phyloP scores from a whole-genome alignment of 2,113 vertebrate genomes.

The Myocastor coypus region DNA sequence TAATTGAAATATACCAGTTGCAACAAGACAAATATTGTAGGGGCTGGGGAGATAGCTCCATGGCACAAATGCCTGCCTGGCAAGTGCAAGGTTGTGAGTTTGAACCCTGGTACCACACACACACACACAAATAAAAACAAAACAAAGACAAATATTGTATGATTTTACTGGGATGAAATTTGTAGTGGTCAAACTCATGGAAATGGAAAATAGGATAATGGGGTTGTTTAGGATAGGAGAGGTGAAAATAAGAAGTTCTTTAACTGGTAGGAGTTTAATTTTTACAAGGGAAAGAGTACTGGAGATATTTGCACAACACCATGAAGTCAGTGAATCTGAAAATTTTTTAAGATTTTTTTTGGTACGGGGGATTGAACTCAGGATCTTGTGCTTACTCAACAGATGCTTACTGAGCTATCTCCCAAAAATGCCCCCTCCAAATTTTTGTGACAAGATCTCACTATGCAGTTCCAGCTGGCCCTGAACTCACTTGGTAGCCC shows the following conservation, averaged over 20 bases:
- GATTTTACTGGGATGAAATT: constrained; percentile 21
- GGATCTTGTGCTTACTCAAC: too few relatives aligned
- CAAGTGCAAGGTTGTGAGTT: too few relatives aligned
- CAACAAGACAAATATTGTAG: neutral
- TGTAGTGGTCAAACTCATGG: neutral
- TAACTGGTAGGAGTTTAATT: neutral
- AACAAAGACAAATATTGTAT: neutral
- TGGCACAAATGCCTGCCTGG: too few relatives aligned
- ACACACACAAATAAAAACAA: too few relatives aligned
- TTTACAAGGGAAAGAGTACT: constrained; percentile 37
- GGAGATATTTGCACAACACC: neutral
- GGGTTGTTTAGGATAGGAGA: neutral
- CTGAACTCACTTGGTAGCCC: neutral
- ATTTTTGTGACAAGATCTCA: neutral
- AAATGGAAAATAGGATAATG: constrained; percentile 10
- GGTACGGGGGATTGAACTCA: too few relatives aligned
- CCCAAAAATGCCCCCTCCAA: too few relatives aligned
- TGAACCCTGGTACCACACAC: too few relatives aligned
- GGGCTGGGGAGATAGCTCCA: too few relatives aligned
- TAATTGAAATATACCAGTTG: constrained; percentile 50
- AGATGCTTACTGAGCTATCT: too few relatives aligned
- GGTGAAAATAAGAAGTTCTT: neutral
- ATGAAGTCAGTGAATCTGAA: neutral
- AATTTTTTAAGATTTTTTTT: neutral
- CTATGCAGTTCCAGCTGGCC: neutral